Conservation (phyloP, 1,140 invertebrate species). For the Atta cephalotes region DNA sequence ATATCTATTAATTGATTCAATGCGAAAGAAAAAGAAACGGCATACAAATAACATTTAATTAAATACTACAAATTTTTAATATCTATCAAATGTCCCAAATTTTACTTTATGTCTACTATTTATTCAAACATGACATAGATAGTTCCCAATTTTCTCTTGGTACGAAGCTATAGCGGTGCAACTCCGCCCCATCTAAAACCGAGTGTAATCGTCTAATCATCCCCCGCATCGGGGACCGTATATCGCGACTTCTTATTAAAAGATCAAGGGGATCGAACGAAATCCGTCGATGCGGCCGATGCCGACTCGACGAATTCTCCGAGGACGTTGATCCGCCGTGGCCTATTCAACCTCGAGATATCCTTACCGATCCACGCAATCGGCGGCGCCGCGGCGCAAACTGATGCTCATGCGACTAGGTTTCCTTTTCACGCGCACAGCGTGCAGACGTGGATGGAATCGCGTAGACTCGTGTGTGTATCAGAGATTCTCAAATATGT, state of each 20-base stretch:
- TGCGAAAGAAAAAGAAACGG: neutral
- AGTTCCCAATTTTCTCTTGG: neutral
- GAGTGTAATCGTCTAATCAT: slow-evolving; percentile 38
- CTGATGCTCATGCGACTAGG: slow-evolving; percentile 42
- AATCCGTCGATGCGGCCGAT: slow-evolving; percentile 57
- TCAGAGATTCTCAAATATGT: slow-evolving; percentile 41
- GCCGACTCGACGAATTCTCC: slow-evolving; percentile 61
- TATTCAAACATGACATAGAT: neutral
- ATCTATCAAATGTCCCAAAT: neutral
- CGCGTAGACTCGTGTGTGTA: slow-evolving; percentile 4
- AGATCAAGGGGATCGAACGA: slow-evolving; percentile 69
- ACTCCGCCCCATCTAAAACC: slow-evolving; percentile 24
- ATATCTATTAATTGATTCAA: neutral
- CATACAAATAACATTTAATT: neutral
- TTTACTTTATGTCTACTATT: neutral
- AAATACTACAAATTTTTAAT: neutral
- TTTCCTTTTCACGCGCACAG: slow-evolving; percentile 79
- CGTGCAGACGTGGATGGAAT: slow-evolving; percentile 62
- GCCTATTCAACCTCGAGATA: slow-evolving; percentile 59
- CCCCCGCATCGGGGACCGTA: slow-evolving; percentile 29
- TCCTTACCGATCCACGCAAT: slow-evolving; percentile 60
- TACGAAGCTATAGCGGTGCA: slow-evolving; percentile 28
- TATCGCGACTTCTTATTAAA: slow-evolving; percentile 68
- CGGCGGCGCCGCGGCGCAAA: slow-evolving; percentile 55
- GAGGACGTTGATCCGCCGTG: slow-evolving; percentile 70